A percentile compares a stretch with the other conserved stretches of the same genome.
Conservation (phyloP, 2,113 vertebrate genomes). For the Choloepus hoffmanni region DNA sequence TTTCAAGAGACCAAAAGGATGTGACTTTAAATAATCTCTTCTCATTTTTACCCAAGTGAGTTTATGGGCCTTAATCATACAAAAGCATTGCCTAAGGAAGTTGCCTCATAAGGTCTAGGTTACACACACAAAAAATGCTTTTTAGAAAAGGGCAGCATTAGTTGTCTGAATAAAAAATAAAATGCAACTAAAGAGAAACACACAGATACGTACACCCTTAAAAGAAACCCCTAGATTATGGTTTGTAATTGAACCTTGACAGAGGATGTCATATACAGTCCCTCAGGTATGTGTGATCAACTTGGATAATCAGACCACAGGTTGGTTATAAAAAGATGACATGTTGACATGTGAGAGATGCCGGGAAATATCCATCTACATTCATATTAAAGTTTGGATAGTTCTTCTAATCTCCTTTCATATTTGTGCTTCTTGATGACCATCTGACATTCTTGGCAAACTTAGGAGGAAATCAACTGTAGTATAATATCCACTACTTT, state of each 20-base stretch:
- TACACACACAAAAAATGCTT: constrained; percentile 3
- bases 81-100: constrained; percentile 24
- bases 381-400: not conserved
- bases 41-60: constrained; percentile 64
- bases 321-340: constrained; percentile 58
- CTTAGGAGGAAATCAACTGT: constrained; percentile 77
- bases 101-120: constrained; percentile 57
- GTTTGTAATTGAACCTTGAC: constrained; percentile 9
- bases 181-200: not conserved
- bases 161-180: constrained; percentile 59
- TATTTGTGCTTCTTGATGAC: constrained; percentile 51
- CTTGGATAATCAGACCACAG: not conserved
- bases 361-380: not conserved
- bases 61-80: constrained; percentile 68
- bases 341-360: not conserved
- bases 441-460: constrained; percentile 77
- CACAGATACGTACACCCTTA: too few relatives aligned
- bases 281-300: constrained; percentile 40
- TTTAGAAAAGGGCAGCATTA: constrained; percentile 4
- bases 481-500: constrained; percentile 74
- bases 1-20: constrained; percentile 81
- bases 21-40: constrained; percentile 77
- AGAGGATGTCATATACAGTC: not conserved
- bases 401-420: constrained; percentile 60
- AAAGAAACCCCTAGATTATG: not conserved